Percentiles rank a stretch among this genome's conserved stretches.
These are phyloP conservation scores for Ailuropoda melanoleuca DNA, from an alignment of 2,113 vertebrate species.

Conservation along the genomic window DNA sequence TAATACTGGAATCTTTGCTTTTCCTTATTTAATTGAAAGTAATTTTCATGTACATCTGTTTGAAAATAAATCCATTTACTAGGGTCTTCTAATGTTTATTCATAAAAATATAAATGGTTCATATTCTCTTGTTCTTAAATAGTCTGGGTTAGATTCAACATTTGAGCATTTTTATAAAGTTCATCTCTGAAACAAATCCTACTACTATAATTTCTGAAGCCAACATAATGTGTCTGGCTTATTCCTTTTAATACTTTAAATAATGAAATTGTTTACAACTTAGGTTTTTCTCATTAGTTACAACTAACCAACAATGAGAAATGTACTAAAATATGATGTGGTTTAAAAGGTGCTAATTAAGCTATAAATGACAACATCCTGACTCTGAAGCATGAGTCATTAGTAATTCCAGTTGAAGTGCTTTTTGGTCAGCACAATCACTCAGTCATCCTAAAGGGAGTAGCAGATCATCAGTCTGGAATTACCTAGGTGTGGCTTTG, in stretches of 20 bases:
- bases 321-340: background rate
- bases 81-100: background rate
- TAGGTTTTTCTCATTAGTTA: background rate
- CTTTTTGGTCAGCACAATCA: background rate
- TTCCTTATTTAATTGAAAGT: background rate
- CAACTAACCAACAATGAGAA: background rate
- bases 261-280: slow-evolving; percentile 16
- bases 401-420: background rate
- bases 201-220: slow-evolving; percentile 16
- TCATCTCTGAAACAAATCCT: background rate
- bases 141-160: background rate
- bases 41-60: background rate
- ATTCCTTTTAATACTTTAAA: slow-evolving; percentile 20
- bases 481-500: slow-evolving; percentile 42
- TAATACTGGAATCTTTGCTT: background rate
- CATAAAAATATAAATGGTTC: background rate
- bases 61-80: background rate
- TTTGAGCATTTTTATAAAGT: background rate
- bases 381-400: slow-evolving; percentile 27
- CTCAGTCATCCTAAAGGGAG: background rate
- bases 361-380: background rate
- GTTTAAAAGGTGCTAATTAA: slow-evolving; percentile 53
- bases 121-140: slow-evolving; percentile 1
- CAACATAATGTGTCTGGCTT: background rate
- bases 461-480: slow-evolving; percentile 16